Base-by-base conservation (phyloP, 2,113 vertebrate genomes). In the Piaya cayana region DNA sequence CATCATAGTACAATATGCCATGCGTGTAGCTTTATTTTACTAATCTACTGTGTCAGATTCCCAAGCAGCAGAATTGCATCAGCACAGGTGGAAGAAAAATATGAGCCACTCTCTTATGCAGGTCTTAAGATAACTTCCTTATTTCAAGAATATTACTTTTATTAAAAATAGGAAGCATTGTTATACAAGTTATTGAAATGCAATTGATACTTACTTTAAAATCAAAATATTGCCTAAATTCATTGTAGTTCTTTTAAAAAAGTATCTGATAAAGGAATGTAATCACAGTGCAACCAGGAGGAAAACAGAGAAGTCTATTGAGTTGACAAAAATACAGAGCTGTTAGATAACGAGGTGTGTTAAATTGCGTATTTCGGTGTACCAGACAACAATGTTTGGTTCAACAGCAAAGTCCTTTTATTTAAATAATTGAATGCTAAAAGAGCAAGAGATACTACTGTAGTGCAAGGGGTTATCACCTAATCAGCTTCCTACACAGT, bases 331-430 rank as follows among this genome's bases (percentile, higher is more conserved):
- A 91, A 55, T 22, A 67, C 29, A 83, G 55, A 64, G 43, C 43
- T 55, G 37, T 72, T 92, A 68, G 79, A 90, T 89, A 93, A 81
- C 32, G 2, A 89, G 60, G 86, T 62, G 21, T 59, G 43, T 72
- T 90, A 90, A 93, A 83, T 95, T 95, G 82, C 58, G 39, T 69
- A 80, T 69, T 88, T 91, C 74, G 94, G 49, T 37, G 13, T 69
- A 42, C n/a, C 34, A 90, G 49, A 83, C 71, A 97, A 86, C 72
- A 91, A 36, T 72, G 32, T 81, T 94, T 84, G 78, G 49, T 92
- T 78, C 80, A 92, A 78, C 13, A 53, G 26, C 7, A 68, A 58
- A 74, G 7, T 30, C 26, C 32, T 82, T 91, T 75, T 43, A 93
- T 85, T 95, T 69, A 69, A 93, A 74, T 52, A 86, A 88, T 4